phyloP scores from a whole-genome alignment of 2,113 vertebrate species.

The Microcebus tavaratra region DNA sequence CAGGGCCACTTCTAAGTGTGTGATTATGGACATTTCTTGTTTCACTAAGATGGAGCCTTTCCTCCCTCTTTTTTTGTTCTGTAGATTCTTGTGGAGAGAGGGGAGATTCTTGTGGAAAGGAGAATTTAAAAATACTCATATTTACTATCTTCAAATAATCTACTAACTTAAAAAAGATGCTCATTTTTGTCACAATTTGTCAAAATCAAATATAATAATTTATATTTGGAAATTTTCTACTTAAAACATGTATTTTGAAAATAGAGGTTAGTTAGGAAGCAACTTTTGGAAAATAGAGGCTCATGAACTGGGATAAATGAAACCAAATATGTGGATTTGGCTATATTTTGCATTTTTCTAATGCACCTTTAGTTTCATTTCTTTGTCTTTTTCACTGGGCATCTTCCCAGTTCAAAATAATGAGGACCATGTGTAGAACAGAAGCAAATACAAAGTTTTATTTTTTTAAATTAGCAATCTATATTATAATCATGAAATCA shows the following conservation, averaged over 20 bases:
- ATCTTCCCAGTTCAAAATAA: constrained; percentile 80
- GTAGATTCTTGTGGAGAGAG: not conserved
- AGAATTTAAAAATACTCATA: constrained; percentile 30
- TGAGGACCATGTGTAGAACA: constrained; percentile 80
- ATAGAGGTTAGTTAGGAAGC: not conserved
- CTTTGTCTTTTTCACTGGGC: constrained; percentile 66
- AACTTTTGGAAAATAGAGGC: constrained; percentile 50
- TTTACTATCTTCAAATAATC: not conserved
- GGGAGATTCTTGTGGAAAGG: not conserved
- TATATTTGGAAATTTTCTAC: constrained; percentile 5
- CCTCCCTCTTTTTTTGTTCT: not conserved
- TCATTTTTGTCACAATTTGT: not conserved
- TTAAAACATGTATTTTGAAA: constrained; percentile 47
- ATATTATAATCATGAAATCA: not conserved
- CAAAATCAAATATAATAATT: not conserved
- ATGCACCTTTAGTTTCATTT: constrained; percentile 71
- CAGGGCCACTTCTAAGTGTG: not conserved
- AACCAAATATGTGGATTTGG: constrained; percentile 71
- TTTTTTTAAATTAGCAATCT: constrained; percentile 62
- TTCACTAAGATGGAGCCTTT: not conserved
- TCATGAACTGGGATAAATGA: constrained; percentile 75
- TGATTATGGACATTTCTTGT: constrained; percentile 10
- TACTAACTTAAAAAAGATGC: constrained; percentile 21
- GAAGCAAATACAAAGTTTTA: constrained; percentile 67
- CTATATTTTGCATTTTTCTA: constrained; percentile 75